Conservation (phyloP, 2,797 vertebrate species). For the Sebastes nivosus region DNA sequence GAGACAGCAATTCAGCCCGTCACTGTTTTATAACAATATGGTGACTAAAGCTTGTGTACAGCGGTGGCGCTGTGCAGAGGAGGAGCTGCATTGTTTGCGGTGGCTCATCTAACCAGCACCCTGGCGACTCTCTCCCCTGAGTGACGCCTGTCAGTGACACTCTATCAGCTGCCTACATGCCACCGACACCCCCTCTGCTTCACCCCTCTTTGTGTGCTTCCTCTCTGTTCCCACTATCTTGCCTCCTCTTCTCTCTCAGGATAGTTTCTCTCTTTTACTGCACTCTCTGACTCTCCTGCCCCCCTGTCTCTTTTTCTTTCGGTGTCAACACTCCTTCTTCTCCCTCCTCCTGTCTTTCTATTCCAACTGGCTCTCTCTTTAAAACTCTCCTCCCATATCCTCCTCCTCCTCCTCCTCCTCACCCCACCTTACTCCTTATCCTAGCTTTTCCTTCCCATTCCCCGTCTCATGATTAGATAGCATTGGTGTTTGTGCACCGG, state of each 20-base stretch:
- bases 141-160: constrained; percentile 75
- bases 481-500: constrained; percentile 68
- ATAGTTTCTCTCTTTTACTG: constrained; percentile 35
- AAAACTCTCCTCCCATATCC: constrained; percentile 43
- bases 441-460: constrained; percentile 70
- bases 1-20: constrained; percentile 10
- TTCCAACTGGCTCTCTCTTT: constrained; percentile 37
- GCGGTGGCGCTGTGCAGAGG: constrained; percentile 24
- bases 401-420: constrained; percentile 42
- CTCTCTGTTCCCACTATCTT: constrained; percentile 38
- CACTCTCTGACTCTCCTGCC: constrained; percentile 36
- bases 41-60: constrained; percentile 26
- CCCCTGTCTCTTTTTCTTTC: constrained; percentile 19
- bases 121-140: constrained; percentile 62
- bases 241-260: constrained; percentile 36
- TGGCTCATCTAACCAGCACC: constrained; percentile 61
- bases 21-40: constrained; percentile 27
- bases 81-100: constrained; percentile 54
- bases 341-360: constrained; percentile 18
- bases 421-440: constrained; percentile 51
- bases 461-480: constrained; percentile 75
- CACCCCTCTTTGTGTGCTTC: constrained; percentile 52
- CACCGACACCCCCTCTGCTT: constrained; percentile 61
- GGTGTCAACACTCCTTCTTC: constrained; percentile 19
- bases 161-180: constrained; percentile 72